Conservation (phyloP, 2,888 invertebrate genomes). For the Cosmorhoe ocellata region DNA sequence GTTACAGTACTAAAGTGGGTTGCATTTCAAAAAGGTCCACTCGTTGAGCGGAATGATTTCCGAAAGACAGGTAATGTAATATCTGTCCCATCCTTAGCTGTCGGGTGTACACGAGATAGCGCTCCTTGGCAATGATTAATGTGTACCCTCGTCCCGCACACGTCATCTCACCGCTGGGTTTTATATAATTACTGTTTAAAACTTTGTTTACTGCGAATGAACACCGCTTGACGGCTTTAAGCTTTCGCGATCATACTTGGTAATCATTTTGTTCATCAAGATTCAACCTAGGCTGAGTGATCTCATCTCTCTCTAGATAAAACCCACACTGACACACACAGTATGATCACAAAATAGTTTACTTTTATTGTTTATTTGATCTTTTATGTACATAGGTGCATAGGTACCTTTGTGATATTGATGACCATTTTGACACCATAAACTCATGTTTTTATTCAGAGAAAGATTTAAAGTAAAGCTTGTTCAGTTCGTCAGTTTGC, state of each 20-base stretch:
- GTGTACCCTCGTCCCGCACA: constrained; percentile 61
- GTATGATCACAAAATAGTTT: too few relatives aligned
- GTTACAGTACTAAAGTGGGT: too few relatives aligned
- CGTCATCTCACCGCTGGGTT: constrained; percentile 58
- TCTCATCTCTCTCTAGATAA: too few relatives aligned
- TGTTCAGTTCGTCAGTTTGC: constrained; percentile 3
- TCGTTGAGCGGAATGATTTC: too few relatives aligned
- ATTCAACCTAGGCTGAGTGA: neutral
- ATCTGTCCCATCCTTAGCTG: constrained; percentile 30
- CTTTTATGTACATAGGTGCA: too few relatives aligned
- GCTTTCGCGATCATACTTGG: constrained; percentile 8
- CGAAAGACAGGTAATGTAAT: too few relatives aligned
- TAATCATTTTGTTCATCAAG: constrained; percentile 8
- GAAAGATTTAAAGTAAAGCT: neutral
- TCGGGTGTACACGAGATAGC: constrained; percentile 60
- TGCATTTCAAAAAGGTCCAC: too few relatives aligned
- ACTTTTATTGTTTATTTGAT: too few relatives aligned
- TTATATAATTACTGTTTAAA: constrained; percentile 63
- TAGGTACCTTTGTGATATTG: too few relatives aligned
- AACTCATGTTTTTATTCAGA: too few relatives aligned
- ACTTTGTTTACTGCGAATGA: constrained; percentile 54
- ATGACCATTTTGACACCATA: too few relatives aligned
- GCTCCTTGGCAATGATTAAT: constrained; percentile 69
- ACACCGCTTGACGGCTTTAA: constrained; percentile 34
- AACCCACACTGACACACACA: too few relatives aligned